phyloP scores from a whole-genome alignment of 2,113 vertebrate genomes.

The Catagonus wagneri region DNA sequence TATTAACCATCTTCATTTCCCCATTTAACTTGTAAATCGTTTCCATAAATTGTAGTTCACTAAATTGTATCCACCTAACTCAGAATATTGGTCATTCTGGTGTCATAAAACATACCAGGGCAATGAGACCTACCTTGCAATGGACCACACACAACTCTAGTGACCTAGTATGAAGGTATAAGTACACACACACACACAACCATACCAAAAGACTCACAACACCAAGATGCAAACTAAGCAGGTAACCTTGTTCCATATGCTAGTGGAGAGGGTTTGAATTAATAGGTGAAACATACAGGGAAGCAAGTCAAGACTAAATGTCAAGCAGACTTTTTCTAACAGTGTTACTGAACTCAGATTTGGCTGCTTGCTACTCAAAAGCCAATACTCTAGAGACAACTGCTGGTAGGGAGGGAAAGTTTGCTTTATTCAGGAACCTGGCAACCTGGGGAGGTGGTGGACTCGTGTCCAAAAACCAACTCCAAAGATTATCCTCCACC shows the following conservation, averaged over 20 bases:
- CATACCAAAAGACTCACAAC: neutral
- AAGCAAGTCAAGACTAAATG: neutral
- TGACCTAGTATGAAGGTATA: neutral
- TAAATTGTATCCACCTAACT: constrained; percentile 33
- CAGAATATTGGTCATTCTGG: constrained; percentile 31
- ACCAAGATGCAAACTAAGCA: neutral
- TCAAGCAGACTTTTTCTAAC: constrained; percentile 20
- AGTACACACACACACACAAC: neutral
- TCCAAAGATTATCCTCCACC: neutral
- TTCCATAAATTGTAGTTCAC: constrained; percentile 61
- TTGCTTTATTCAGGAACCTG: neutral
- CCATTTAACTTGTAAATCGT: constrained; percentile 42
- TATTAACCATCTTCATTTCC: neutral
- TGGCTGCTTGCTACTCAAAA: neutral
- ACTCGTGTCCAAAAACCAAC: neutral
- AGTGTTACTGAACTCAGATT: neutral
- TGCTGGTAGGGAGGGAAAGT: neutral
- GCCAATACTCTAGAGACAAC: neutral
- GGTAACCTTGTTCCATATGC: neutral
- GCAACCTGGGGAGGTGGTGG: neutral
- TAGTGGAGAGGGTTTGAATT: neutral
- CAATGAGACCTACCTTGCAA: neutral
- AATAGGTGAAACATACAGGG: neutral
- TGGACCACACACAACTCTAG: constrained; percentile 17
- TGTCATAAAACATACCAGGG: constrained; percentile 20